phyloP scores from a whole-genome alignment of 2,797 vertebrate species.

The Echeneis naucrates region DNA sequence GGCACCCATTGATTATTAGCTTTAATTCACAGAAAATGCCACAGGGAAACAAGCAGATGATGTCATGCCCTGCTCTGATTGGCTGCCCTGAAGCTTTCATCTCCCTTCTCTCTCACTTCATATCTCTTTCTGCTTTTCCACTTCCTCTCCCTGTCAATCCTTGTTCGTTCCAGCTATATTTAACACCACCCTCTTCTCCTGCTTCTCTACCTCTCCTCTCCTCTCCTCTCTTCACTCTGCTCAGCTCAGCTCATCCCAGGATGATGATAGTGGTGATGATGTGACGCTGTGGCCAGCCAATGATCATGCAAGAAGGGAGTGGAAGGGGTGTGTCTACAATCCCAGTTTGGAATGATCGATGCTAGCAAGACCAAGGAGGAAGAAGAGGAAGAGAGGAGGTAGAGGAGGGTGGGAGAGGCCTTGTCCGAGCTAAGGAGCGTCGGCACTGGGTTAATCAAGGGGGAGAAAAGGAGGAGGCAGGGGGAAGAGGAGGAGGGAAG shows the following conservation, averaged over 20 bases:
- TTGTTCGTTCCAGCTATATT: slow-evolving; percentile 48
- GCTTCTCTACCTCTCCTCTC: slow-evolving; percentile 24
- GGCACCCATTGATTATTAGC: slow-evolving; percentile 59
- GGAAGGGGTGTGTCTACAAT: slow-evolving; percentile 83
- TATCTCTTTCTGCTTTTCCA: slow-evolving; percentile 32
- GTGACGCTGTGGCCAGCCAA: slow-evolving; percentile 83
- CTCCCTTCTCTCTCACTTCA: slow-evolving; percentile 23
- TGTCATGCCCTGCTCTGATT: slow-evolving; percentile 82
- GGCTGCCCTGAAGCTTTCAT: slow-evolving; percentile 62
- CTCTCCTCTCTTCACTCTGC: slow-evolving; percentile 43
- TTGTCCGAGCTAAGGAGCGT: slow-evolving; percentile 60
- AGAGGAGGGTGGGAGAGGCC: slow-evolving; percentile 81
- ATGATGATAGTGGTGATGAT: slow-evolving; percentile 75
- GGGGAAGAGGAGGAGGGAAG: slow-evolving; percentile 47
- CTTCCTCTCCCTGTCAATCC: slow-evolving; percentile 55
- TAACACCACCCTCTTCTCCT: slow-evolving; percentile 35
- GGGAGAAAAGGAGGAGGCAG: slow-evolving; percentile 45
- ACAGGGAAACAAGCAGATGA: slow-evolving; percentile 76
- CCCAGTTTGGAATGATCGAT: slow-evolving; percentile 91
- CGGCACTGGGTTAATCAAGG: slow-evolving; percentile 54
- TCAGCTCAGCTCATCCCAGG: slow-evolving; percentile 81
- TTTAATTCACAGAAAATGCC: slow-evolving; percentile 61
- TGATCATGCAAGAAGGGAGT: slow-evolving; percentile 76
- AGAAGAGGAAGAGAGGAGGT: slow-evolving; percentile 73
- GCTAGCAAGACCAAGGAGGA: slow-evolving; percentile 84